A percentile compares a stretch with the other conserved stretches of the same genome.
These are phyloP conservation scores for Folsomia candida DNA, from an alignment of 2,888 invertebrate species.

Conservation along the genomic window DNA sequence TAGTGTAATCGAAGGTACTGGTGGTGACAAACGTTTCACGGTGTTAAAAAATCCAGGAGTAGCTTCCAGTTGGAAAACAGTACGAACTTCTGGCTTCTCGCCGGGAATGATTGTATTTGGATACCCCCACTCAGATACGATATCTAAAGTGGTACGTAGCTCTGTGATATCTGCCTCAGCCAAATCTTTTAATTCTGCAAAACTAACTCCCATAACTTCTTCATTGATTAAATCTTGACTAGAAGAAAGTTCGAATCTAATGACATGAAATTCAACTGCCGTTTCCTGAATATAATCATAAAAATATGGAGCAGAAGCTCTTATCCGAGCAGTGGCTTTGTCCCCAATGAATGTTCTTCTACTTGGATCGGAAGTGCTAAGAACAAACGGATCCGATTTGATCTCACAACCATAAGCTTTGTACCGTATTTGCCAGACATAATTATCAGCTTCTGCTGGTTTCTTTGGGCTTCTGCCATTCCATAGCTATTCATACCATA, in stretches of 20 bases:
- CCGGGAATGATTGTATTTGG: constrained; percentile 1
- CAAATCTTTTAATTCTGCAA: constrained; percentile 28
- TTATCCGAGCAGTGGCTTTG: constrained; percentile 40
- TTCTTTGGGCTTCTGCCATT: constrained; percentile 34
- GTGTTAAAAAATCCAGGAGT: constrained; percentile 35
- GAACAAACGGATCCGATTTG: constrained; percentile 39
- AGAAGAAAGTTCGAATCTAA: constrained; percentile 21
- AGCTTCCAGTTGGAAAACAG: constrained; percentile 30
- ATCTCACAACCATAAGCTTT: constrained; percentile 39
- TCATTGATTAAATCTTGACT: constrained; percentile 21
- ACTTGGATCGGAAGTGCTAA: constrained; percentile 15
- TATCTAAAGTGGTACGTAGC: constrained; percentile 23
- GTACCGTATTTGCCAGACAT: constrained; percentile 42
- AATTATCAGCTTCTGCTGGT: constrained; percentile 10
- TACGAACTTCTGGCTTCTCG: constrained; percentile 39
- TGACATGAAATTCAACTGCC: constrained; percentile 30
- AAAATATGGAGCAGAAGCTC: constrained; percentile 32
- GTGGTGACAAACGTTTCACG: no score
- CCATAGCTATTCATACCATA: constrained; percentile 21
- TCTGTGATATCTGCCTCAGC: constrained; percentile 25
- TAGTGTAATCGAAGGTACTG: no score
- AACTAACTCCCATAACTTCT: constrained; percentile 38
- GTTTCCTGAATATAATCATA: constrained; percentile 32
- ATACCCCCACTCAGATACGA: constrained; percentile 35
- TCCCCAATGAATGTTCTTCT: constrained; percentile 42